Evolutionary conservation across 2,888 invertebrate species (phyloP).

Genomic region (Leptinotarsa haldemani): DNA sequence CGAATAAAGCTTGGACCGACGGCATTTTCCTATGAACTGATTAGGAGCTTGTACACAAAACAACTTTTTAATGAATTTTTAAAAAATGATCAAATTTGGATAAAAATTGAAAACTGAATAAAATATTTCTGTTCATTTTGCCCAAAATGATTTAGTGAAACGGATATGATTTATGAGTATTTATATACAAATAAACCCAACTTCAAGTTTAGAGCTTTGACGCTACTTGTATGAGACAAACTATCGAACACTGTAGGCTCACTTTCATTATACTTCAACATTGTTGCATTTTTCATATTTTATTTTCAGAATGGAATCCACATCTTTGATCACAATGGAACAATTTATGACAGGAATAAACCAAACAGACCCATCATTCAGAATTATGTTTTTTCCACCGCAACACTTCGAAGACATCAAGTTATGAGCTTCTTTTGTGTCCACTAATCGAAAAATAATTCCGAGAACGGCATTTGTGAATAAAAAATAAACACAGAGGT

Average conservation of each 20-base stretch:
- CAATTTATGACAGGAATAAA: constrained; percentile 26
- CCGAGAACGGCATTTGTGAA: constrained; percentile 35
- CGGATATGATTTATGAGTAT: too few species aligned
- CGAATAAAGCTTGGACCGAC: too few species aligned
- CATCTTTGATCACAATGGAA: constrained; percentile 24
- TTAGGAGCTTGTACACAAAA: too few species aligned
- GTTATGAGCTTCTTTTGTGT: constrained; percentile 38
- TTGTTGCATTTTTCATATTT: constrained; percentile 12
- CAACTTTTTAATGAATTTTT: too few species aligned
- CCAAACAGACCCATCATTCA: constrained; percentile 26
- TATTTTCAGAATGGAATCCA: constrained; percentile 18
- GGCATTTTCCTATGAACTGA: too few species aligned
- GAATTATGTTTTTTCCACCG: constrained; percentile 28
- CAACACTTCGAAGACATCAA: constrained; percentile 33
- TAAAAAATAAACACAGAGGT: constrained; percentile 38
- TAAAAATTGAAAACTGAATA: too few species aligned
- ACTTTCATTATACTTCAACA: not conserved
- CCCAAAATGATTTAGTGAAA: too few species aligned
- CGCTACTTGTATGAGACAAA: too few species aligned
- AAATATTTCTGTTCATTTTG: too few species aligned
- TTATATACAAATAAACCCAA: too few species aligned
- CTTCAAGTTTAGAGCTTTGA: too few species aligned
- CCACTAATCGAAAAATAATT: constrained; percentile 45
- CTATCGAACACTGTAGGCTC: not conserved
- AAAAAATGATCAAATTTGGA: too few species aligned